Evolutionary conservation across 2,797 vertebrate genomes (phyloP), one percentile per base, ranked within the genome.

Genomic region (Falco novaeseelandiae): DNA sequence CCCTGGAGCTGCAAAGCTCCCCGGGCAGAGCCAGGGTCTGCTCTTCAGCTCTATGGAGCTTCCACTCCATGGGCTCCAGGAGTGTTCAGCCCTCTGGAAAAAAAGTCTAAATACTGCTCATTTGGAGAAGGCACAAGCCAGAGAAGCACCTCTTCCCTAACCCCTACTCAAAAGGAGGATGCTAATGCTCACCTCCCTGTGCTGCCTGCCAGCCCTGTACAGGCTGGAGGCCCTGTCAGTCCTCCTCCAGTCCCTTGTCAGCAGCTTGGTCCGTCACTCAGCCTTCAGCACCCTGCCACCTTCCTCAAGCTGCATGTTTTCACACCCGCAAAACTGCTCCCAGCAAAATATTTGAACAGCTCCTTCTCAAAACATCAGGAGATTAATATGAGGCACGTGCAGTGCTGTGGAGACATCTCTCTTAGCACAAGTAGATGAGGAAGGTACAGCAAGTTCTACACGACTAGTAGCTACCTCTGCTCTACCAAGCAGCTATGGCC

Each of bases 331-430:
- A 44, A 93, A 87, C 79, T 30, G 32, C 70, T 92, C 83, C n/a
- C 67, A 71, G 91, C 67, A 95, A 93, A 95, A 94, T 90, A 83
- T 91, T 91, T 94, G 79, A 94, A 87, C 74, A 80, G 85, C 67
- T 93, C 88, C 90, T 96, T 91, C 90, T 87, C 78, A 59, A 87
- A 95, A 87, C 93, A 93, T 54, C 46, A 51, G 79, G 71, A 89
- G 87, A 87, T 84, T 74, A 87, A 84, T 63, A 84, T 3, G 23
- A 67, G 59, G 55, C 74, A 87, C 19, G 6, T 63, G 77, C 42
- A 48, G 67, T 1, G 1, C 74, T 67, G 76, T 25, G 46, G 62
- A 83, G 82, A 42, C 67, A 42, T 30, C 88, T 91, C n/a, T 61
- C 15, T 40, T 21, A 58, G n/a, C 48, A 51, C 22, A 29, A 57